Evolutionary conservation across 2,113 vertebrate genomes (phyloP), one percentile per base, ranked within the genome.

Genomic region (Xenus cinereus): DNA sequence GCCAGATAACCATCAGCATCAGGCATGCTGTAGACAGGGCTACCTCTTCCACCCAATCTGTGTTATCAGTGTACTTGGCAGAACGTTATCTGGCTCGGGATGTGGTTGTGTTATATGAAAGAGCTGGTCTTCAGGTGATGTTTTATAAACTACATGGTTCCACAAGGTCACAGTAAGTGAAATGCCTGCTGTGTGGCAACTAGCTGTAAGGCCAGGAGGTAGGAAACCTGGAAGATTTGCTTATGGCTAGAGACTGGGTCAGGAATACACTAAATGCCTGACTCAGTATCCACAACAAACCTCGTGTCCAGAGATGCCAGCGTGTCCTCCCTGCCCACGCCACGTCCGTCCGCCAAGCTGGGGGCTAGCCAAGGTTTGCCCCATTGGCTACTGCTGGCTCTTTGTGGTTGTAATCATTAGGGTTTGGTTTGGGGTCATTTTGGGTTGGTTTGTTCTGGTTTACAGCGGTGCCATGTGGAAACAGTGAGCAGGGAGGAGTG

Each of bases 281-380:
- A 14, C 30, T 71, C 41, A 7, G 21, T 82, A 33, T 39, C 67
- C 18, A 33, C 50, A 60, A 27, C 26, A 87, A 73, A 7, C 14
- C 50, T 39, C 0, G 1, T 51, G 67, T 30, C 43, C 46, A 33
- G 56, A 87, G 59, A 16, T 0, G 3, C 27, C 2, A 1, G 17
- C 2, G 1, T 1, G 3, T 33, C n/a, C 28, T 23, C 57, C 45
- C 32, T 68, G 41, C 32, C 45, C 20, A 0, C 2, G 1, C 23
- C 0, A 0, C 15, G 10, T 28, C 27, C 20, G 62, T 85, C 48
- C 1, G 2, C 72, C 0, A 5, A 67, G 33, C 56, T 17, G 0
- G 0, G 12, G n/a, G 3, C 32, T 62, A 4, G 0, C 17, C 22
- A 7, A 35, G 30, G 33, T 64, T 77, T 46, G 7, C 15, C 37